A percentile compares a stretch with the other conserved stretches of the same genome.
These are phyloP conservation scores for Galagoides demidoff DNA, from an alignment of 2,797 vertebrate species.

Conservation along the genomic window DNA sequence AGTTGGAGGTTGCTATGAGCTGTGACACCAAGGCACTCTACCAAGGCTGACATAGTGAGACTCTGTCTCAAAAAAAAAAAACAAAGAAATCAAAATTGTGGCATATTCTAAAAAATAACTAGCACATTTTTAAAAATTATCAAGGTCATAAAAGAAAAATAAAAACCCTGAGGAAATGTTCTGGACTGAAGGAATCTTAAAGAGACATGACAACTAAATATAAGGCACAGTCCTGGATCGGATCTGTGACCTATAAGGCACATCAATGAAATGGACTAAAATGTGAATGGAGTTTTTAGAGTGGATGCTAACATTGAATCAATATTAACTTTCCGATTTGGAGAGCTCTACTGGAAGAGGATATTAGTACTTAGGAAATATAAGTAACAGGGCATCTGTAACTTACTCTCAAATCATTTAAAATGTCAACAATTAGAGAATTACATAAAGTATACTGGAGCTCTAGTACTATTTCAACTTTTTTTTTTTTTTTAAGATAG, in stretches of 20 bases:
- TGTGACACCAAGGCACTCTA: too few species aligned
- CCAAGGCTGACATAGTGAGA: too few species aligned
- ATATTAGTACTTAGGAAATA: neutral
- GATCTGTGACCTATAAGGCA: neutral
- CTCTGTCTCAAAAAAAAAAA: too few species aligned
- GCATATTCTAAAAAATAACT: neutral
- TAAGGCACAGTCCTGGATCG: neutral
- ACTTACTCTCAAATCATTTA: neutral
- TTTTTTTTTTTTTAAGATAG: neutral
- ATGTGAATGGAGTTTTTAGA: neutral
- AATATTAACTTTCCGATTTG: neutral
- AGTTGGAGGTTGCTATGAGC: too few species aligned
- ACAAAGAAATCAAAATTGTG: neutral
- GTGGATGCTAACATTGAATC: neutral
- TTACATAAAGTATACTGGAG: neutral
- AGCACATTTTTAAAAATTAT: neutral
- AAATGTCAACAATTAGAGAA: neutral
- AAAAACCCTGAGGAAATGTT: neutral
- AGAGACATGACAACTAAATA: neutral
- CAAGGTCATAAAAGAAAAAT: neutral
- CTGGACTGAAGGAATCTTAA: conserved; percentile 10
- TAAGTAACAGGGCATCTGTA: neutral
- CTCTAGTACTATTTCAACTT: neutral
- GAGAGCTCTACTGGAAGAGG: neutral
- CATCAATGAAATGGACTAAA: neutral